Conservation (phyloP, 2,113 vertebrate genomes). For the Siniperca chuatsi region DNA sequence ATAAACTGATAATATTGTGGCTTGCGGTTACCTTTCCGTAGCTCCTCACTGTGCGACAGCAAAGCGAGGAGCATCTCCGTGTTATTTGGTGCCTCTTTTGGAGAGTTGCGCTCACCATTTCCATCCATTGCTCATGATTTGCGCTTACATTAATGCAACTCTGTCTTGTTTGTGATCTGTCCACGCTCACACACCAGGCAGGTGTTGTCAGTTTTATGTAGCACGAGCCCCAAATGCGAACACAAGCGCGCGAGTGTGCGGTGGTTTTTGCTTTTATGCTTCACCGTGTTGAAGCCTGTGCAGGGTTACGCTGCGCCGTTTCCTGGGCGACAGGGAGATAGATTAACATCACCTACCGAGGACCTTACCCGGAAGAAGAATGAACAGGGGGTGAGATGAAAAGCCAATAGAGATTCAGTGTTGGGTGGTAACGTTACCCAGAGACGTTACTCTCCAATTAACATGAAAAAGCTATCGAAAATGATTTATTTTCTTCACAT, state of each 20-base stretch:
- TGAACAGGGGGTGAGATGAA: constrained; percentile 12
- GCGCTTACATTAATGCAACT: constrained; percentile 40
- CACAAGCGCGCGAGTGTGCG: constrained; percentile 2
- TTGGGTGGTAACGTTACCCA: constrained; percentile 7
- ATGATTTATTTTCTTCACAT: neutral
- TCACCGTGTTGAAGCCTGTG: constrained; percentile 52
- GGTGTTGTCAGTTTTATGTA: constrained; percentile 7
- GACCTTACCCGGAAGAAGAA: constrained; percentile 66
- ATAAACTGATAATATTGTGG: neutral
- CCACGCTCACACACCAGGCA: neutral
- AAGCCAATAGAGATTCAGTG: constrained; percentile 34
- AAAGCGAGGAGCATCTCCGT: constrained; percentile 87
- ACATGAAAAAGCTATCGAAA: neutral
- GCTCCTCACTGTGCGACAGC: constrained; percentile 85
- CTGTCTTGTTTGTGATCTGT: neutral
- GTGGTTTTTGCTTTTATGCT: constrained; percentile 47
- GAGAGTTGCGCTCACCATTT: constrained; percentile 72
- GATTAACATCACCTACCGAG: constrained; percentile 77
- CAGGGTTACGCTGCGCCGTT: constrained; percentile 75
- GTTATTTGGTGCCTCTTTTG: constrained; percentile 73
- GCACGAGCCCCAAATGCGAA: neutral
- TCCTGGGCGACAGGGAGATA: constrained; percentile 75
- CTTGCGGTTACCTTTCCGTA: constrained; percentile 85
- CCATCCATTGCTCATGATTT: constrained; percentile 82
- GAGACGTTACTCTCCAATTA: neutral